phyloP scores from a whole-genome alignment of 2,797 vertebrate species.

The Alfaro cultratus region DNA sequence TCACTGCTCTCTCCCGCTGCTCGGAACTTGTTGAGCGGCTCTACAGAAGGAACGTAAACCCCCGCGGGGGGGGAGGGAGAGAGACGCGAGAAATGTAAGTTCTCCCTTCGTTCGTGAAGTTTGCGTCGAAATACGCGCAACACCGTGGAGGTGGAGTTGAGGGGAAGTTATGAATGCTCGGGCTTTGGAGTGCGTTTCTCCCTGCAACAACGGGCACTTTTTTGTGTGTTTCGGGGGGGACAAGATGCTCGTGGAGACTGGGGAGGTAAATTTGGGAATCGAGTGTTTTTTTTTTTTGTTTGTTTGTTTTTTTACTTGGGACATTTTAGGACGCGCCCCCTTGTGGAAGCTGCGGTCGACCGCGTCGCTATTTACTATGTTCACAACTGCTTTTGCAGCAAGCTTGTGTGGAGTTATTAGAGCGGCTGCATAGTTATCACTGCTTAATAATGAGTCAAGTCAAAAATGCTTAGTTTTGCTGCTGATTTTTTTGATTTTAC shows the following conservation, averaged over 20 bases:
- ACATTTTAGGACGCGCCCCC: conserved; percentile 65
- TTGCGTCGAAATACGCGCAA: conserved; percentile 4
- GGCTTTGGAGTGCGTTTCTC: conserved; percentile 11
- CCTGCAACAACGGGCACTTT: background rate
- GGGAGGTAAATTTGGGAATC: background rate
- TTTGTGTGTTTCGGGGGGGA: background rate
- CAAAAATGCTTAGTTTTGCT: background rate
- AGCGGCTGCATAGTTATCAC: background rate
- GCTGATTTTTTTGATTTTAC: background rate
- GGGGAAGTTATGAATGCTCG: conserved; percentile 4
- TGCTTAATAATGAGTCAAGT: background rate
- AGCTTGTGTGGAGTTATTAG: conserved; percentile 19
- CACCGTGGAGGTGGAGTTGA: background rate
- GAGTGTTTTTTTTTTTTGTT: background rate
- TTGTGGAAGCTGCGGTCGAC: conserved; percentile 55
- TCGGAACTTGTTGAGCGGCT: conserved; percentile 82
- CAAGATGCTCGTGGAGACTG: background rate
- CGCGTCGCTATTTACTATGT: background rate
- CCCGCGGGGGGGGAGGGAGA: no score
- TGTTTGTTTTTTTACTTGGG: conserved; percentile 10
- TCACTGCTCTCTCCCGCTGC: conserved; percentile 54
- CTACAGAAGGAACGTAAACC: conserved; percentile 38
- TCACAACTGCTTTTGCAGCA: background rate
- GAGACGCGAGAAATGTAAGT: conserved; percentile 58
- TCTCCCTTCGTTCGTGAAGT: conserved; percentile 42